These are phyloP conservation scores for Pseudomyrmex pallidus DNA, from an alignment of 1,140 invertebrate genomes.

Conservation along the genomic window DNA sequence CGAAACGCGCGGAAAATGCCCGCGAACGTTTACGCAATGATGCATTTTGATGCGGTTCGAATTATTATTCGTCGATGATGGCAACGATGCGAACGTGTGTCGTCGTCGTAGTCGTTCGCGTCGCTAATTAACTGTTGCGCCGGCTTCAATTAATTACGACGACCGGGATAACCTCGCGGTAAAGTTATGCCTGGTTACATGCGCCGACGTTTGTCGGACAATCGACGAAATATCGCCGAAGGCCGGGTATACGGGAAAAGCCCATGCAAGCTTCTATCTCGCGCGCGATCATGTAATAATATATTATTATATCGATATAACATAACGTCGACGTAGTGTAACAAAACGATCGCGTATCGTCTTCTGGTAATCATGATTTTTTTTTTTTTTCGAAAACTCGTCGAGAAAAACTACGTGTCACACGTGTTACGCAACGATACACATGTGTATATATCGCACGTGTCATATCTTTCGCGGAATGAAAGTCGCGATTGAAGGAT, in stretches of 20 bases:
- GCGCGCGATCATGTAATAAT: slow-evolving; percentile 1
- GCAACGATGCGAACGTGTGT: neutral
- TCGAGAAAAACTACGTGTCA: too few species aligned
- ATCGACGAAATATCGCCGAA: slow-evolving; percentile 21
- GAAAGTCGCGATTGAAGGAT: too few species aligned
- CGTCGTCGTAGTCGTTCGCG: neutral
- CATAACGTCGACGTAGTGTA: too few species aligned
- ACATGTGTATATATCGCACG: too few species aligned
- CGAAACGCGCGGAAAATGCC: neutral
- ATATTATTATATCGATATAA: neutral
- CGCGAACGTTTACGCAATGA: neutral
- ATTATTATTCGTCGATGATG: slow-evolving; percentile 37
- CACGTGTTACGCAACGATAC: too few species aligned
- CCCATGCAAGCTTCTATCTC: neutral
- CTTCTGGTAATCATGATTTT: too few species aligned
- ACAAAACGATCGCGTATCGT: too few species aligned
- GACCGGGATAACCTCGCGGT: slow-evolving; percentile 30
- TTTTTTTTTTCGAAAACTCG: too few species aligned
- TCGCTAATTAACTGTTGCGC: slow-evolving; percentile 50
- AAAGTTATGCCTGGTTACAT: slow-evolving; percentile 33
- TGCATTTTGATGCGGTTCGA: neutral
- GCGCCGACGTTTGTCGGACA: slow-evolving; percentile 5
- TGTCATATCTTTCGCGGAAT: too few species aligned
- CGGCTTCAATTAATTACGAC: slow-evolving; percentile 54
- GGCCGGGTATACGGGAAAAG: slow-evolving; percentile 15